These are phyloP conservation scores for Ophiodon elongatus DNA, from an alignment of 2,113 vertebrate genomes.

Conservation along the genomic window DNA sequence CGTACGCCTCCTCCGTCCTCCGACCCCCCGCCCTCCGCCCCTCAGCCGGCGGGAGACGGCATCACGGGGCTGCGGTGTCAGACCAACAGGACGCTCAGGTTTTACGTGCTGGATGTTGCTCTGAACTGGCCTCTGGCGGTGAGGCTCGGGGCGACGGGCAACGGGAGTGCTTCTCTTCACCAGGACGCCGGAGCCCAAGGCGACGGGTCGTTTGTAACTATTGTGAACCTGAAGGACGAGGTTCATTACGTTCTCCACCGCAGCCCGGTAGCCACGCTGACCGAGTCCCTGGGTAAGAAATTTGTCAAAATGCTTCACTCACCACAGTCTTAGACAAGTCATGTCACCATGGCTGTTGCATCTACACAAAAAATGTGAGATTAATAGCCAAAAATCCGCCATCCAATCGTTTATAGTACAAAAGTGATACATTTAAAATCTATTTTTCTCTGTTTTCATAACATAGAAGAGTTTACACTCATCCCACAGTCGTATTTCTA, in stretches of 20 bases:
- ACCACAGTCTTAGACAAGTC: too few species aligned
- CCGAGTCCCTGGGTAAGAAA: slow-evolving; percentile 88
- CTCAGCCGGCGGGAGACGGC: slow-evolving; percentile 51
- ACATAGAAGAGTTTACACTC: too few species aligned
- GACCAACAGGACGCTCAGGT: slow-evolving; percentile 96
- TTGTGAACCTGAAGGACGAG: slow-evolving; percentile 94
- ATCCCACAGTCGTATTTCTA: too few species aligned
- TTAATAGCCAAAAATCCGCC: too few species aligned
- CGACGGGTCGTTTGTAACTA: slow-evolving; percentile 87
- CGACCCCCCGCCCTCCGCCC: slow-evolving; percentile 54
- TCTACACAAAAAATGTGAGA: too few species aligned
- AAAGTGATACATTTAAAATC: too few species aligned
- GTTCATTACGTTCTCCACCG: slow-evolving; percentile 93
- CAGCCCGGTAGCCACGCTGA: slow-evolving; percentile 80
- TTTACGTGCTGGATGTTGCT: slow-evolving; percentile 93
- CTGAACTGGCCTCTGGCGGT: slow-evolving; percentile 94
- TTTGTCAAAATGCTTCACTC: too few species aligned
- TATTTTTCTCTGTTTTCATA: too few species aligned
- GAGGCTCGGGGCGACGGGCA: slow-evolving; percentile 88
- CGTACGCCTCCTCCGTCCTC: neutral
- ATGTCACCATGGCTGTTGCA: too few species aligned
- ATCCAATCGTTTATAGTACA: too few species aligned
- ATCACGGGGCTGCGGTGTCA: slow-evolving; percentile 92
- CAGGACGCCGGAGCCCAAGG: slow-evolving; percentile 78
- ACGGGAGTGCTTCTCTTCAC: slow-evolving; percentile 49